Conservation (phyloP, 2,113 vertebrate genomes). For the Harpagus bidentatus region DNA sequence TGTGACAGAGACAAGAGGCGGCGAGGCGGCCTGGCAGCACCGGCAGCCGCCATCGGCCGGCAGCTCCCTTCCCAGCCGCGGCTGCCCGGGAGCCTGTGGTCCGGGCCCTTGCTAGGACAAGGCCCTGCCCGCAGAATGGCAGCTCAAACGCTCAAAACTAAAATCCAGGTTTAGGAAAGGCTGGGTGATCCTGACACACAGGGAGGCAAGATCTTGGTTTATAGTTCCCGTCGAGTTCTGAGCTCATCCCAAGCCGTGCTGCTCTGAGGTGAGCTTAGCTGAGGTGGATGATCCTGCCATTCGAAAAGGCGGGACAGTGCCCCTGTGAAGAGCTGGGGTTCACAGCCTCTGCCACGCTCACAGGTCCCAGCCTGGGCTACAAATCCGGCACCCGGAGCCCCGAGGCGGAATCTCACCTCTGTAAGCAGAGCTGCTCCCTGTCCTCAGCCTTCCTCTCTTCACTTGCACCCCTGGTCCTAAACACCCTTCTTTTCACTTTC, state of each 20-base stretch:
- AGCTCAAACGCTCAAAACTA: background rate
- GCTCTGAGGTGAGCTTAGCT: background rate
- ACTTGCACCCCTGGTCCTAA: background rate
- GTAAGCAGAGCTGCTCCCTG: background rate
- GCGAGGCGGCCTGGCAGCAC: background rate
- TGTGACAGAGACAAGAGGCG: no score
- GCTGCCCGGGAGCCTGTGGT: background rate
- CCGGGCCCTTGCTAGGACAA: background rate
- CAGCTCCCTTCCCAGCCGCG: background rate
- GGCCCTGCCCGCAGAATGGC: background rate
- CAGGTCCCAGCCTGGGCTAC: background rate
- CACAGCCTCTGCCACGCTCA: background rate
- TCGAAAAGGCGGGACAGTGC: background rate
- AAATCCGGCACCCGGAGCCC: background rate
- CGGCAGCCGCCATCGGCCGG: fast-evolving
- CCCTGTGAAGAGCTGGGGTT: background rate
- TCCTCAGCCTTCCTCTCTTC: background rate
- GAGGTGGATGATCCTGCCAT: background rate
- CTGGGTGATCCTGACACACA: background rate
- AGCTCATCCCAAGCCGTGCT: background rate
- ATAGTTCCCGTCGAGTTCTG: background rate
- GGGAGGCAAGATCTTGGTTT: background rate
- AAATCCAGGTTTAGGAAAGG: background rate
- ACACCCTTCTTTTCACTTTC: background rate
- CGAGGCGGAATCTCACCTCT: background rate